Base-by-base conservation (phyloP, 2,888 invertebrate species). In the Drosophila cyrtoloma region DNA sequence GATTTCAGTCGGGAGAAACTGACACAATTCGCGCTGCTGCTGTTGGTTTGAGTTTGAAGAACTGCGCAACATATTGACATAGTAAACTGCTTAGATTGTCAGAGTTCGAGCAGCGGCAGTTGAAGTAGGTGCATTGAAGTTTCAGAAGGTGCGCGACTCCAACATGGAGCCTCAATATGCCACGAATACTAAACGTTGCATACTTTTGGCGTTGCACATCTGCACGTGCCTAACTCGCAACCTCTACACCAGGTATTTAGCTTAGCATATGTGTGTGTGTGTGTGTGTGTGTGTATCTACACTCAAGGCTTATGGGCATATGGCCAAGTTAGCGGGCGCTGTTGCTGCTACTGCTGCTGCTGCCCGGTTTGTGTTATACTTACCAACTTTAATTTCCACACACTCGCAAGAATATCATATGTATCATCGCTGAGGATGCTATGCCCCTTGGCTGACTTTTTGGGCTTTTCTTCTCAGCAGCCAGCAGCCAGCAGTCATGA, bases 41-140 rank as follows among this genome's bases (percentile, higher is more conserved):
- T 42, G 32, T 32, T 22, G 44, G 58, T 65, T 42, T 22, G 50
- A 42, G 53, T 50, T 58, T 75, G 68, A 75, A 75, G 69, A 58
- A 61, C 58, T 55, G 75, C 75, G 90, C 85, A 86, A 82, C 86
- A 86, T 86, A 86, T 86, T 86, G 86, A 86, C 86, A 86, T 82
- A 86, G 86, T 86, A 89, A 86, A 86, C 86, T 86, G 86, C 90
- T 89, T 86, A 86, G 86, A 87, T 86, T 89, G 90, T 84, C 86
- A 86, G 87, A 89, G 82, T 86, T 86, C 85, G 90, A 87, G 87
- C 39, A 79, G 70, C 69, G 58, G 61, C 71, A 50, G 77, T 72
- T 75, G 70, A 75, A 84, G 82, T 74, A 85, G 79, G 74, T 83
- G 77, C 86, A 79, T 81, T 79, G 62, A 77, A 81, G 88, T 87